phyloP scores from a whole-genome alignment of 1,140 invertebrate species.

The Hyles vespertilio region DNA sequence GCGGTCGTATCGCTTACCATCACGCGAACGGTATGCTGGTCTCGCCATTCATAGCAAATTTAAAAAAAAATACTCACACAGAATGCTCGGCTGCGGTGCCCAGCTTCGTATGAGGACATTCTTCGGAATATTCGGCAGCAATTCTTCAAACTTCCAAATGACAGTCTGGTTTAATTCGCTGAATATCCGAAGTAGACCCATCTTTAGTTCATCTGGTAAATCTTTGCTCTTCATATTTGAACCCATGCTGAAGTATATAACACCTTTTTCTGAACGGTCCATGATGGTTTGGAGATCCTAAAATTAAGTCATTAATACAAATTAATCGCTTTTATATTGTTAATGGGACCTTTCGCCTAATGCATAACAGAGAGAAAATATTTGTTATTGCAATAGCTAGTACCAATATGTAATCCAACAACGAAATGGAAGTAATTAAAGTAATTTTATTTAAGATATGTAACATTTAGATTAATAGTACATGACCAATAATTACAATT shows the following conservation, averaged over 20 bases:
- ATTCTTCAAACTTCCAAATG: constrained; percentile 53
- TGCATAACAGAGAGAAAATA: too few relatives aligned
- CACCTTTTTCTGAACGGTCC: constrained; percentile 74
- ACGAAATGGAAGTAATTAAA: too few relatives aligned
- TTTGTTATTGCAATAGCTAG: too few relatives aligned
- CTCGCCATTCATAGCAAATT: background rate
- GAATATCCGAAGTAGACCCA: constrained; percentile 34
- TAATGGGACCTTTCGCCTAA: too few relatives aligned
- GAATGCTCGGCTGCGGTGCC: constrained; percentile 42
- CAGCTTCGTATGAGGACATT: constrained; percentile 42
- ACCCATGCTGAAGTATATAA: constrained; percentile 80
- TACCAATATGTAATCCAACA: too few relatives aligned
- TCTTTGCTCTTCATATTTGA: constrained; percentile 75
- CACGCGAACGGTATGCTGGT: too few relatives aligned
- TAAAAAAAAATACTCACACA: constrained; percentile 26
- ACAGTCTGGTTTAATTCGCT: constrained; percentile 43
- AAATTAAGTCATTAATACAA: background rate
- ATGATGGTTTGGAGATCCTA: constrained; percentile 75
- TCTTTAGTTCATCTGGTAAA: constrained; percentile 30
- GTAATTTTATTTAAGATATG: too few relatives aligned
- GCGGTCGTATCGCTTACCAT: too few relatives aligned
- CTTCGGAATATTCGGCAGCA: constrained; percentile 22
- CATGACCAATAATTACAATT: too few relatives aligned
- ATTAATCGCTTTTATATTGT: too few relatives aligned
- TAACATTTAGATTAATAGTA: too few relatives aligned